Percentiles rank a stretch among this genome's conserved stretches.
Conservation (phyloP, 2,113 vertebrate genomes). For the Apteryx mantelli region DNA sequence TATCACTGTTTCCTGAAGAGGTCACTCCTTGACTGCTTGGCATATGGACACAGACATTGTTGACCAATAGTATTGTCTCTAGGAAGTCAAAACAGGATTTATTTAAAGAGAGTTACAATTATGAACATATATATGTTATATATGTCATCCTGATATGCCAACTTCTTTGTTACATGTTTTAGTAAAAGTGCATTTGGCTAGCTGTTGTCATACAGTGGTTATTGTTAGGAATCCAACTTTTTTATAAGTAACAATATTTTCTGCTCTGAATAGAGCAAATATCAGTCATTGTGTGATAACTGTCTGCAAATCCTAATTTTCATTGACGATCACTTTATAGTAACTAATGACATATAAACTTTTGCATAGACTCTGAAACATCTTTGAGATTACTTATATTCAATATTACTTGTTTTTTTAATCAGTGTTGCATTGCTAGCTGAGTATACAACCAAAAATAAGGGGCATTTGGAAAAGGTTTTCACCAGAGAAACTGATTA, state of each 20-base stretch:
- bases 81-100: neutral
- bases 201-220: neutral
- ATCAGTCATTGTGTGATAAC: neutral
- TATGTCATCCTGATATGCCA: neutral
- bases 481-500: neutral
- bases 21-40: conserved; percentile 34
- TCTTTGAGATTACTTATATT: neutral
- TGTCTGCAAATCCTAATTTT: neutral
- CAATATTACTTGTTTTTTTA: neutral
- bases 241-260: neutral
- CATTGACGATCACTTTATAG: neutral
- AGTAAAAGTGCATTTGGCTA: neutral
- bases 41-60: neutral
- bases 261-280: neutral
- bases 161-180: neutral
- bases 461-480: neutral
- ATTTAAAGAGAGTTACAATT: neutral
- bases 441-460: neutral
- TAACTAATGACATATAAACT: neutral
- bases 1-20: conserved; percentile 41
- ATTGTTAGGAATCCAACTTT: neutral
- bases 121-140: neutral
- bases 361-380: neutral
- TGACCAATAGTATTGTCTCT: neutral
- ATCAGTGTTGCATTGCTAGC: neutral